Conservation (phyloP, 1,140 invertebrate genomes). For the Thaumatotibia leucotreta region DNA sequence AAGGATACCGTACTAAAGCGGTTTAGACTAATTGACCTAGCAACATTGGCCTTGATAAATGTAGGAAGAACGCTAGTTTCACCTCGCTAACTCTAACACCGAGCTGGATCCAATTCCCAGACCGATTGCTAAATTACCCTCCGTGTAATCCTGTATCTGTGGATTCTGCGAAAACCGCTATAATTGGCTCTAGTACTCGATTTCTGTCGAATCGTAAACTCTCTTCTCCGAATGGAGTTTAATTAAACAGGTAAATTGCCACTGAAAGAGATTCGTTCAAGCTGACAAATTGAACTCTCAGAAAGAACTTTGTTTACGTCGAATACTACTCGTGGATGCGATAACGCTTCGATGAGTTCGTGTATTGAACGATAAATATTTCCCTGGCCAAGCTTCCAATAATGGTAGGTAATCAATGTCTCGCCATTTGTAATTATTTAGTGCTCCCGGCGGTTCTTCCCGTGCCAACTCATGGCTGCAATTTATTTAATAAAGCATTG, state of each 20-base stretch:
- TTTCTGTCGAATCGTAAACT: neutral
- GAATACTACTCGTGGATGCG: neutral
- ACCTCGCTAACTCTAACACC: neutral
- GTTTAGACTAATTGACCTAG: neutral
- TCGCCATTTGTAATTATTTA: conserved; percentile 5
- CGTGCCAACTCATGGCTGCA: neutral
- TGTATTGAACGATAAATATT: conserved; percentile 9
- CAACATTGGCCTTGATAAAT: neutral
- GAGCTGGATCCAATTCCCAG: neutral
- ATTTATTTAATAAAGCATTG: neutral
- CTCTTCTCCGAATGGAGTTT: neutral
- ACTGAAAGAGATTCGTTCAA: neutral
- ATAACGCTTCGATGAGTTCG: neutral
- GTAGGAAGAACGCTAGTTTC: neutral
- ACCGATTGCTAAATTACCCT: neutral
- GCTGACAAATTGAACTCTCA: neutral
- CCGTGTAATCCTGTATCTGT: neutral
- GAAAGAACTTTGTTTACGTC: neutral
- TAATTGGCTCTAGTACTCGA: neutral
- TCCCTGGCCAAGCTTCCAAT: neutral
- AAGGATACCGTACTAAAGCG: neutral
- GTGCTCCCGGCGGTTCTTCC: neutral
- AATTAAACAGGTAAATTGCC: conserved; percentile 5
- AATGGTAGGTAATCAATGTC: neutral
- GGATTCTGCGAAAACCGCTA: neutral